Evolutionary conservation across 53 echinoderm and acorn worm species (phyloP).

Genomic region (Apostichopus leukothele): DNA sequence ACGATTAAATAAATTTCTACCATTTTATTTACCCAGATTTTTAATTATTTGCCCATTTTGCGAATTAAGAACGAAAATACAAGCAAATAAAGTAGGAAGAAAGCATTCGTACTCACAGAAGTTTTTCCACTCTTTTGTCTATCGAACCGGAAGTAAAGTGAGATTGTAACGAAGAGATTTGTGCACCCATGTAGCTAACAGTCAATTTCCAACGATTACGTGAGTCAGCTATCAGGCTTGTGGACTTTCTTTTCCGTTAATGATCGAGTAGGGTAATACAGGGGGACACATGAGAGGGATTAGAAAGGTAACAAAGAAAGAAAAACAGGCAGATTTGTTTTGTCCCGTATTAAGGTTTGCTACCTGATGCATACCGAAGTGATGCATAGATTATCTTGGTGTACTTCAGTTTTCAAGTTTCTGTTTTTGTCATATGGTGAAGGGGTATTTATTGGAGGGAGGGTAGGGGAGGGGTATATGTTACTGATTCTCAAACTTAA

Average conservation of each 20-base stretch:
- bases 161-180: neutral
- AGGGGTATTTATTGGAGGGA: no score
- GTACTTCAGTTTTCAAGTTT: no score
- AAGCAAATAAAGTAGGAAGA: neutral
- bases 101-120: neutral
- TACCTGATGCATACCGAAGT: no score
- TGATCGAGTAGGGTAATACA: neutral
- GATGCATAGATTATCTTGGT: no score
- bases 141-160: conserved; percentile 27
- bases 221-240: neutral
- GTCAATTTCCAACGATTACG: neutral
- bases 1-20: neutral
- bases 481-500: no score
- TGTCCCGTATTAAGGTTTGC: neutral
- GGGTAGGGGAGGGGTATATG: no score
- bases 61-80: neutral
- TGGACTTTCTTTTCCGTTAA: neutral
- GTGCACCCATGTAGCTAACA: neutral
- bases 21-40: no score
- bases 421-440: no score
- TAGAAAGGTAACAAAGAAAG: neutral
- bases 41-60: neutral
- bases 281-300: neutral
- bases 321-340: neutral
- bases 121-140: conserved; percentile 26